These are phyloP conservation scores for Gobio occitaniae DNA, from an alignment of 2,797 vertebrate species.

Conservation along the genomic window DNA sequence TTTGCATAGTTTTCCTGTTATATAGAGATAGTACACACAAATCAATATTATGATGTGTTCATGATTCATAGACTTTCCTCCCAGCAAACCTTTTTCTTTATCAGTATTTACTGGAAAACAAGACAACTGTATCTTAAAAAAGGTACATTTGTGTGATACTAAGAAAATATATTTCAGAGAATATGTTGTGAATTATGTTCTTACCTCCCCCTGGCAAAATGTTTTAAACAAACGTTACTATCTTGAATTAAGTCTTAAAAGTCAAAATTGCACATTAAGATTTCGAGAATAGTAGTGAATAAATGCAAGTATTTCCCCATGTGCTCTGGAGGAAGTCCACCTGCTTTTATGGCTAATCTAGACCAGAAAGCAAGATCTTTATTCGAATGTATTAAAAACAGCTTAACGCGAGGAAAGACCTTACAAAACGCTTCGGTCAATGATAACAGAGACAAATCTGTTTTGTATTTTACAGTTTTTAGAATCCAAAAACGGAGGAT, in stretches of 20 bases:
- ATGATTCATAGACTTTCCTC: neutral
- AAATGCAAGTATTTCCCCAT: constrained; percentile 81
- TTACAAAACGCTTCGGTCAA: constrained; percentile 91
- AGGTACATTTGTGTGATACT: neutral
- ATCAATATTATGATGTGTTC: neutral
- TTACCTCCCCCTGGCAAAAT: neutral
- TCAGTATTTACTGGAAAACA: neutral
- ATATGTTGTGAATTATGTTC: neutral
- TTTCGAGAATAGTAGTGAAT: neutral
- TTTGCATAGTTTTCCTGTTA: neutral
- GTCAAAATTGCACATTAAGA: too few species aligned
- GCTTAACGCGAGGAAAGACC: constrained; percentile 81
- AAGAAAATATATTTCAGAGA: neutral
- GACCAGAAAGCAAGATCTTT: constrained; percentile 85
- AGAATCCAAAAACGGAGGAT: constrained; percentile 85
- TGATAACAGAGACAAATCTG: constrained; percentile 87
- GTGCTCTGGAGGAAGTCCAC: constrained; percentile 76
- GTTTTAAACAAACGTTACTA: neutral
- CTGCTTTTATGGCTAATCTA: constrained; percentile 76
- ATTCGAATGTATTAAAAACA: constrained; percentile 87
- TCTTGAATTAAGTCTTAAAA: neutral
- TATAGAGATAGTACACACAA: neutral
- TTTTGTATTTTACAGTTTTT: constrained; percentile 94
- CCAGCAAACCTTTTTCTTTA: neutral
- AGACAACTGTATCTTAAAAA: neutral